Evolutionary conservation across 2,888 invertebrate genomes (phyloP).

Genomic region (Candidula unifasciata): DNA sequence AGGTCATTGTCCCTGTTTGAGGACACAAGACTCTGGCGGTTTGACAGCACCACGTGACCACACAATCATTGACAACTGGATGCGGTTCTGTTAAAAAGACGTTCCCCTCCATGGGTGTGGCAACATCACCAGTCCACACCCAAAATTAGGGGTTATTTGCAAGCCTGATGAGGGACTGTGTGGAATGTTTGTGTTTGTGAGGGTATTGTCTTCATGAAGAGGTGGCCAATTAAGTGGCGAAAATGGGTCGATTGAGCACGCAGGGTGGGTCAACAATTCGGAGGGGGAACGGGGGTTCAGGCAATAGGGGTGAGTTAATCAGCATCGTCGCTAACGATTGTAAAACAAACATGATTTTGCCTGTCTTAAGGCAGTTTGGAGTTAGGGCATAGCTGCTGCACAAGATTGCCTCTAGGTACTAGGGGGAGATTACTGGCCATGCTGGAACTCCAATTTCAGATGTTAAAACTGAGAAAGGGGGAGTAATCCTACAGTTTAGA

Average conservation of each 20-base stretch:
- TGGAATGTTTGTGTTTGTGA: constrained; percentile 28
- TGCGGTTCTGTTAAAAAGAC: not conserved
- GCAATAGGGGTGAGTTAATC: not conserved
- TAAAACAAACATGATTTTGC: constrained; percentile 4
- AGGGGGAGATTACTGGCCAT: not conserved
- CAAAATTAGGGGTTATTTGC: constrained; percentile 5
- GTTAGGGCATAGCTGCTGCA: too few relatives aligned
- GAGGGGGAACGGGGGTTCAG: not conserved
- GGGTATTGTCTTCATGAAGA: not conserved
- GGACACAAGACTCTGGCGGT: not conserved
- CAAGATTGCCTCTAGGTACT: too few relatives aligned
- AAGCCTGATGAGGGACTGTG: not conserved
- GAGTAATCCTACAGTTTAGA: too few relatives aligned
- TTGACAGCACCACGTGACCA: not conserved
- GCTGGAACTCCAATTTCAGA: not conserved
- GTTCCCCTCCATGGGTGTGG: not conserved
- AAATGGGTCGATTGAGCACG: constrained; percentile 18
- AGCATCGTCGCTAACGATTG: not conserved
- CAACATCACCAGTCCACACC: not conserved
- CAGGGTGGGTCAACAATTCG: not conserved
- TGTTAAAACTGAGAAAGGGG: not conserved
- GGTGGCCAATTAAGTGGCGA: not conserved
- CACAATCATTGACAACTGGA: not conserved
- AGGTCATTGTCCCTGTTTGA: not conserved
- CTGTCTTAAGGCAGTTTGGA: not conserved